Evolutionary conservation across 2,888 invertebrate species (phyloP), one percentile per base, ranked within the genome.

Genomic region (Drosophila falleni): DNA sequence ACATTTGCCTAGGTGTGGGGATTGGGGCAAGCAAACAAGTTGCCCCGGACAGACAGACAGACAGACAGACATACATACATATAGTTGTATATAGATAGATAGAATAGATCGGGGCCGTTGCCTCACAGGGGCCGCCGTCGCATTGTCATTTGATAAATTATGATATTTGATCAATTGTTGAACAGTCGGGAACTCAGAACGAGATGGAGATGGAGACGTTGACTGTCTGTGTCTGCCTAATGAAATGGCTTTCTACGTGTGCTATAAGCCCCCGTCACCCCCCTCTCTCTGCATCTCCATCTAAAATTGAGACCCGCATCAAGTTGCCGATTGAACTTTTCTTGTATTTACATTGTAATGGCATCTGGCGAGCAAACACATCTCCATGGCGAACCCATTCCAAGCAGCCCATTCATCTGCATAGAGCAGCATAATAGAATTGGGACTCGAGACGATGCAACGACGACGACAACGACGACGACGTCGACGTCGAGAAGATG

Each of bases 81-180:
- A 49, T 29, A 6, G 11, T 44, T 29, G 49, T 9, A n/a, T 19
- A 44, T 44, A 56, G 44, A 46, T 16, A 42, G 31, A 13, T 42
- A 26, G 56, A 74, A 74, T 47, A 81, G 76, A 85, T 77, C 74
- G 76, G 50, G 76, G 70, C 70, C 76, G 76, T 76, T 60, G 79
- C 74, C 80, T 80, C 80, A 78, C 80, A 80, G 83, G 83, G 79
- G 83, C 85, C 76, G 84, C 73, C 80, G 81, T 76, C 75, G 81
- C 79, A 83, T 89, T 87, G 88, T 86, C 89, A 86, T 87, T 89
- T 89, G 90, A 89, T 89, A 90, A 89, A 89, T 89, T 90, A 87
- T 86, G 87, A 84, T 89, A 90, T 89, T 89, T 90, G 89, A 90
- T 89, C 90, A 90, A 89, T 90, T 90, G 90, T 89, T 89, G 80